Conservation (phyloP, 2,797 vertebrate species). For the Fringilla coelebs region DNA sequence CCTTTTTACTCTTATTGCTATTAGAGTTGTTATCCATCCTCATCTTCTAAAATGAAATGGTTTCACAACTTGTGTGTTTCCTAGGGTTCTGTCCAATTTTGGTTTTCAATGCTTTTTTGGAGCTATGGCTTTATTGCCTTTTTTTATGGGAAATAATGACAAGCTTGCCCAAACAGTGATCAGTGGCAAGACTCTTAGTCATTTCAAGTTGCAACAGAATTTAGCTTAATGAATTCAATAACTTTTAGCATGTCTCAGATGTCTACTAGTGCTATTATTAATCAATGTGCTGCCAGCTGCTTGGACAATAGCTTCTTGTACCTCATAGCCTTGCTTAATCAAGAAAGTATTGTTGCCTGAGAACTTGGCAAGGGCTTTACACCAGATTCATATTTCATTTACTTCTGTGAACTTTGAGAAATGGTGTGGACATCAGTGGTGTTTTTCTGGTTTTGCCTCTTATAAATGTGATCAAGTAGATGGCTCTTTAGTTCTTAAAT, state of each 20-base stretch:
- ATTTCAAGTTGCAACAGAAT: constrained; percentile 25
- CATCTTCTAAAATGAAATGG: not conserved
- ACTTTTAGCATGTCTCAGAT: constrained; percentile 43
- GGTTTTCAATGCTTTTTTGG: not conserved
- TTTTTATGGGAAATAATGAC: not conserved
- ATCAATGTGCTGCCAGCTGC: constrained; percentile 46
- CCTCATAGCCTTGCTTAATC: constrained; percentile 40
- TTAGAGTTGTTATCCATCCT: not conserved
- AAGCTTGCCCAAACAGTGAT: not conserved
- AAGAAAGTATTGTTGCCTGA: constrained; percentile 38
- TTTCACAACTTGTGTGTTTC: not conserved
- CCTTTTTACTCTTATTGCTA: not conserved
- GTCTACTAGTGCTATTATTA: constrained; percentile 35
- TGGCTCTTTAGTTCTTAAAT: not conserved
- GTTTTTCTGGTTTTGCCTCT: constrained; percentile 2
- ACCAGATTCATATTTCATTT: constrained; percentile 41
- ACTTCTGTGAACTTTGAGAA: constrained; percentile 1
- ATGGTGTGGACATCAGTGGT: not conserved
- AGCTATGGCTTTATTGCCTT: not conserved
- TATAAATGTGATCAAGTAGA: not conserved
- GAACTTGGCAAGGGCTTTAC: constrained; percentile 41
- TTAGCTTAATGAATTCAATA: constrained; percentile 47
- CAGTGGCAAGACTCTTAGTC: not conserved
- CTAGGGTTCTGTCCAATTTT: not conserved
- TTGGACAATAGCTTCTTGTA: constrained; percentile 47